phyloP scores from a whole-genome alignment of 2,797 vertebrate genomes.

The Chiroxiphia lanceolata region DNA sequence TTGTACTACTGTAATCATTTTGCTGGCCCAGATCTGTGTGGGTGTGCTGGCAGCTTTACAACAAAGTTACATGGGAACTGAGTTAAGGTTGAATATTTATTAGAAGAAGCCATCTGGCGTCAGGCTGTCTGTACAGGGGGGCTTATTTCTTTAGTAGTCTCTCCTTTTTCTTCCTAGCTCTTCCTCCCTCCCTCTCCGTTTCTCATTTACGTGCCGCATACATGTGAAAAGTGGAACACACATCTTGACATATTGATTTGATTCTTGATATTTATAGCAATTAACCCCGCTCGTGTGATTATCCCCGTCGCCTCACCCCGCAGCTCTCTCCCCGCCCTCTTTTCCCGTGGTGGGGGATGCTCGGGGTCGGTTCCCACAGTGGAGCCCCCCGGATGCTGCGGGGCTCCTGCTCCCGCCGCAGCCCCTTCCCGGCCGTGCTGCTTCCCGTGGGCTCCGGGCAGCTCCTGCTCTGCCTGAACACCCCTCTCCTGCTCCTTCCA shows the following conservation, averaged over 20 bases:
- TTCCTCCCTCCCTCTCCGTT: slow-evolving; percentile 74
- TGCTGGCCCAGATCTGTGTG: slow-evolving; percentile 96
- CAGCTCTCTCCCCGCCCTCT: not conserved
- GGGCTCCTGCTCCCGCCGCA: not conserved
- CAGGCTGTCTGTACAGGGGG: slow-evolving; percentile 96
- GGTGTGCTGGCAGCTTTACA: slow-evolving; percentile 97
- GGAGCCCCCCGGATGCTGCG: slow-evolving; percentile 34
- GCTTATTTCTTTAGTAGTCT: slow-evolving; percentile 91
- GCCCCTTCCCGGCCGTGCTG: not conserved
- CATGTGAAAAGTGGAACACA: slow-evolving; percentile 76
- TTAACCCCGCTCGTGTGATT: slow-evolving; percentile 10
- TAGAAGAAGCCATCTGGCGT: slow-evolving; percentile 99
- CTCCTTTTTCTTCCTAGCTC: slow-evolving; percentile 80
- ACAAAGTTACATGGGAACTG: slow-evolving; percentile 99
- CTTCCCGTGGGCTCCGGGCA: slow-evolving; percentile 2
- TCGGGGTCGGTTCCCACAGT: not conserved
- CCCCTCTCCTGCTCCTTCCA: slow-evolving; percentile 39
- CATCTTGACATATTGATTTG: slow-evolving; percentile 74
- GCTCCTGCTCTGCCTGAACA: not conserved
- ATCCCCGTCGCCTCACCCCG: not conserved
- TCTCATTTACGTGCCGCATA: slow-evolving; percentile 68
- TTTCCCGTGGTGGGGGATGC: not conserved
- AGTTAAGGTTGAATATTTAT: slow-evolving; percentile 99
- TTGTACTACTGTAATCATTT: slow-evolving; percentile 99
- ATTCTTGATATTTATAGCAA: slow-evolving; percentile 69